A percentile compares a stretch with the other conserved stretches of the same genome.
Evolutionary conservation across 2,797 vertebrate species (phyloP).

Genomic region (Eidolon dupreanum): DNA sequence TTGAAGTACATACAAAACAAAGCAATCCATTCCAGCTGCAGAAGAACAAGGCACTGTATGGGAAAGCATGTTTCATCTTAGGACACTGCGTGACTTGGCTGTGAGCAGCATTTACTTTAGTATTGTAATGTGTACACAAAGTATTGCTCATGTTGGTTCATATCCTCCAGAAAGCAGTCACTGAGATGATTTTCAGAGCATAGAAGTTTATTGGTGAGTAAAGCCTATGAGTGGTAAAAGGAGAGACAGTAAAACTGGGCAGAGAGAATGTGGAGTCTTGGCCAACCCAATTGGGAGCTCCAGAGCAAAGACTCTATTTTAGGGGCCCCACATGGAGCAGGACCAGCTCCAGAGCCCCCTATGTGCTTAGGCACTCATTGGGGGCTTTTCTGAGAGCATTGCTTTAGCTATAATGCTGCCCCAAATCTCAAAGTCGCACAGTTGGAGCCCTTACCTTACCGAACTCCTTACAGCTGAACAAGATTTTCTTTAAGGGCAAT

Average conservation of each 20-base stretch:
- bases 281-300: background rate
- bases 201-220: background rate
- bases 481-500: background rate
- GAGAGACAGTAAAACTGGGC: background rate
- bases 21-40: background rate
- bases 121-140: background rate
- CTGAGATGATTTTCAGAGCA: background rate
- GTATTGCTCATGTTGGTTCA: background rate
- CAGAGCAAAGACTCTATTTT: background rate
- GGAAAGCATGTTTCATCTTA: background rate
- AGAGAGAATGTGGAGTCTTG: background rate
- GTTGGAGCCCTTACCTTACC: background rate
- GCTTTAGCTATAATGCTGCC: no score
- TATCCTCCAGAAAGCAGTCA: background rate
- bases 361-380: background rate
- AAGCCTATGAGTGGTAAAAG: background rate
- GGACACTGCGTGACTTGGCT: accelerated
- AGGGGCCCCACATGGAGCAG: background rate
- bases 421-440: no score
- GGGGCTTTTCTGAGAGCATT: no score
- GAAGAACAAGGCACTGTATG: background rate
- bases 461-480: no score
- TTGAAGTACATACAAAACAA: background rate
- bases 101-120: background rate
- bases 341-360: background rate